These are phyloP conservation scores for Camponotus fellah DNA, from an alignment of 2,888 invertebrate species.

Conservation along the genomic window DNA sequence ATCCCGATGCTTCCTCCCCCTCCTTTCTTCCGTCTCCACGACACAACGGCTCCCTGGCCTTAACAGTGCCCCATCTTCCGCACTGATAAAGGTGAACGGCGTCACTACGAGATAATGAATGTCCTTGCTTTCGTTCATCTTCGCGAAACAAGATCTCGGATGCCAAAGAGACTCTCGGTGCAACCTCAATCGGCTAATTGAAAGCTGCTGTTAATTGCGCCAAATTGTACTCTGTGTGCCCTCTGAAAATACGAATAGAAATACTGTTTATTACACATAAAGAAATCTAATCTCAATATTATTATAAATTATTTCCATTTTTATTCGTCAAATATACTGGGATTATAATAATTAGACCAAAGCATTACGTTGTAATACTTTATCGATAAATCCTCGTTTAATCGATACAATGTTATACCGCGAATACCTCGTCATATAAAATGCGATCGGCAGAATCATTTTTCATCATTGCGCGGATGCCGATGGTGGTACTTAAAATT, in stretches of 20 bases:
- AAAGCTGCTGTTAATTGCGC: conserved; percentile 19
- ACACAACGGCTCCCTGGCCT: conserved; percentile 60
- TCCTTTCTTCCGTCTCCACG: conserved; percentile 35
- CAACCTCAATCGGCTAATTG: conserved; percentile 39
- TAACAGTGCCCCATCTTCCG: conserved; percentile 49
- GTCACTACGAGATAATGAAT: conserved; percentile 55
- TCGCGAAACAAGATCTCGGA: conserved; percentile 18
- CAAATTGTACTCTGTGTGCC: not conserved
- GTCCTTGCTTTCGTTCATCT: conserved; percentile 46
- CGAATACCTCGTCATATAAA: conserved; percentile 12
- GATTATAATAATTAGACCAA: not conserved
- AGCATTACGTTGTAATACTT: not conserved
- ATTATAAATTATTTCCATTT: not conserved
- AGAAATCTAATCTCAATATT: not conserved
- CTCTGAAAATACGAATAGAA: not conserved
- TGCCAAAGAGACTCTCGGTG: conserved; percentile 36
- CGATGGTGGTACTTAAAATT: conserved; percentile 41
- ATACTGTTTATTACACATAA: not conserved
- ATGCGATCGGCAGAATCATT: conserved; percentile 33
- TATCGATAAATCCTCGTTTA: conserved; percentile 4
- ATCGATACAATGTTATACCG: not conserved
- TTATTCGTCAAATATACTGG: not conserved
- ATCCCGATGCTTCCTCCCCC: conserved; percentile 37
- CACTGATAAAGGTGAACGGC: conserved; percentile 57
- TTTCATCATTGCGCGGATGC: conserved; percentile 23